These are phyloP conservation scores for Balanococcus diminutus DNA, from an alignment of 2,888 invertebrate species.

Conservation along the genomic window DNA sequence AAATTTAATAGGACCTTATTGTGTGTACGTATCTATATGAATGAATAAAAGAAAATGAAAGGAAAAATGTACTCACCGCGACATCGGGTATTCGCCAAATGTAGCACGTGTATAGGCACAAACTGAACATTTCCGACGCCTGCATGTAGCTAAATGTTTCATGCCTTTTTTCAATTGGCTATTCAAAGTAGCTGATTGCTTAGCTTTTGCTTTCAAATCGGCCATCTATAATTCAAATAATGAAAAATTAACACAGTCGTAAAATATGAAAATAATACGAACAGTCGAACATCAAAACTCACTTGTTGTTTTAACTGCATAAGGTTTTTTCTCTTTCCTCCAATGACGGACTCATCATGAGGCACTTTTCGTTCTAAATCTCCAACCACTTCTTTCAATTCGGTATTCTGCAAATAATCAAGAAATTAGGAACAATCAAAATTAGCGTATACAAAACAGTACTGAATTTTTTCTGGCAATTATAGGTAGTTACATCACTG, in stretches of 20 bases:
- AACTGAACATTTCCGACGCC: constrained; percentile 67
- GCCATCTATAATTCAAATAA: constrained; percentile 62
- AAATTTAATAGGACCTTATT: neutral
- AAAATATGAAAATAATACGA: neutral
- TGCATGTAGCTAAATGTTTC: constrained; percentile 65
- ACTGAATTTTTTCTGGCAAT: neutral
- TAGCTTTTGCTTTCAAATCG: constrained; percentile 64
- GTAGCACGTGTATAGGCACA: constrained; percentile 68
- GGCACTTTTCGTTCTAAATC: constrained; percentile 61
- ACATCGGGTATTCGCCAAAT: constrained; percentile 65
- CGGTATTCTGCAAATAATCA: constrained; percentile 65
- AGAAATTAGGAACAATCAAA: neutral
- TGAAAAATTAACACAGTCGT: constrained; percentile 53
- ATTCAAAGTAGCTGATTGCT: constrained; percentile 64
- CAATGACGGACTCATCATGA: constrained; percentile 43
- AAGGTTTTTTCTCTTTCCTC: constrained; percentile 58
- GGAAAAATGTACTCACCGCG: constrained; percentile 62
- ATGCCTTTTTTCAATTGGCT: constrained; percentile 66
- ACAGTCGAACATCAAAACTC: neutral
- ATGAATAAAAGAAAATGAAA: neutral
- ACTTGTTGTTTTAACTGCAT: constrained; percentile 63
- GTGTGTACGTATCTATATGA: neutral
- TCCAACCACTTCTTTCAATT: constrained; percentile 66
- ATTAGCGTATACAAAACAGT: too few relatives aligned
- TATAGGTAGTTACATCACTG: neutral